Base-by-base conservation (phyloP, 2,888 invertebrate genomes). In the Himalopsyche anomala region DNA sequence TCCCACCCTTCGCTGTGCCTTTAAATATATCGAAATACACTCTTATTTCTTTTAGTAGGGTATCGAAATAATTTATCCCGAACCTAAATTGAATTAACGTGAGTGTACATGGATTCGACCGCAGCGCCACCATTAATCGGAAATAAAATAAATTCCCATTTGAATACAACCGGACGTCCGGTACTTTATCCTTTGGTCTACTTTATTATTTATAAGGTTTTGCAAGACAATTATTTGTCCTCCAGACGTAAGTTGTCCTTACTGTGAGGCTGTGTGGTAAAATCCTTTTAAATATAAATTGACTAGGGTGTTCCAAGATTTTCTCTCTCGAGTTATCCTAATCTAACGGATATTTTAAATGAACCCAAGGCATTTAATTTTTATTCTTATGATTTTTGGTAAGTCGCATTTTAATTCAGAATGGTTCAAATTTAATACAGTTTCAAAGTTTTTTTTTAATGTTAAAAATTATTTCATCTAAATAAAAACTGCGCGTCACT, bases 61-160 rank as follows among this genome's bases (percentile, higher is more conserved):
- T 62, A 62, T 62, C 62, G 62, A 62, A 62, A 62, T 62, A 62
- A 62, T 62, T 19, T 62, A 62, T 62, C 62, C 28, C 62, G 62
- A 28, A 19, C 62, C 62, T 62, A 62, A 62, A 62, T 62, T 62
- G 62, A 62, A 62, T 62, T 62, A 62, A 19, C 62, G 62, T 62
- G 19, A 62, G 62, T 62, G 62, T 62, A 62, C 28, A 62, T 62
- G 19, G 62, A 62, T 62, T 51, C 62, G 62, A 62, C 62, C 62
- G 62, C 38, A 42, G 42, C 42, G 80, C 80, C 80, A 36, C 80
- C 36, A n/a, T 80, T 80, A 80, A 40, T 80, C 42, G 80, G 42
- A 42, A 40, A 42, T 80, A 80, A 80, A 80, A 80, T 80, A 80
- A 80, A 80, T 80, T 62, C 62, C 62, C 62, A 62, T 62, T 62